These are phyloP conservation scores for Marcusenius ussheri DNA, from an alignment of 2,113 vertebrate species.

Conservation along the genomic window DNA sequence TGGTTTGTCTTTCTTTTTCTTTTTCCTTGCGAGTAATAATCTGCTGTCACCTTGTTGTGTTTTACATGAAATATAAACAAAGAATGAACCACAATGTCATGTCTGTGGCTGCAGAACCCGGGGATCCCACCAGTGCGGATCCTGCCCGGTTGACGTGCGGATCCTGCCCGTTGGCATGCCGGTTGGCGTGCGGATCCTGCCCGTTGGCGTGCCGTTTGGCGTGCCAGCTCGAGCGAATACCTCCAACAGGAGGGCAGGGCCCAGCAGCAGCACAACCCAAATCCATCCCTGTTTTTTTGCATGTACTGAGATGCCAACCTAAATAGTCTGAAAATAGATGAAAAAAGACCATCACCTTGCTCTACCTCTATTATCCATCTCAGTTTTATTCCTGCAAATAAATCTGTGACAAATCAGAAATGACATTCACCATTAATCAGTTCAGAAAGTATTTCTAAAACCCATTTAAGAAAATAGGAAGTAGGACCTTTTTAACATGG, in stretches of 20 bases:
- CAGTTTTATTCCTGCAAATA: background rate
- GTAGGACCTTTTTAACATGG: background rate
- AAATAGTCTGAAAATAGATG: background rate
- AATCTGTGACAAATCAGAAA: background rate
- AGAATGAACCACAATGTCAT: background rate
- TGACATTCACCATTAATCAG: background rate
- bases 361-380: background rate
- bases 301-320: background rate
- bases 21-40: background rate
- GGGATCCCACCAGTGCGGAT: background rate
- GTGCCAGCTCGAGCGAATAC: background rate
- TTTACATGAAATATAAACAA: background rate
- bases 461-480: background rate
- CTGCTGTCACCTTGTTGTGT: background rate
- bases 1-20: background rate
- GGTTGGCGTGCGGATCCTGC: background rate
- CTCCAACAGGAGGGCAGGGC: background rate
- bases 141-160: background rate
- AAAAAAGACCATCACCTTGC: background rate
- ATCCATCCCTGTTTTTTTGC: background rate
- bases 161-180: background rate
- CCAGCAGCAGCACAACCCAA: background rate
- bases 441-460: background rate
- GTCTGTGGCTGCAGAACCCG: background rate
- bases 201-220: too few relatives aligned